phyloP scores from a whole-genome alignment of 2,888 invertebrate genomes.

The Leptopilina myrica region DNA sequence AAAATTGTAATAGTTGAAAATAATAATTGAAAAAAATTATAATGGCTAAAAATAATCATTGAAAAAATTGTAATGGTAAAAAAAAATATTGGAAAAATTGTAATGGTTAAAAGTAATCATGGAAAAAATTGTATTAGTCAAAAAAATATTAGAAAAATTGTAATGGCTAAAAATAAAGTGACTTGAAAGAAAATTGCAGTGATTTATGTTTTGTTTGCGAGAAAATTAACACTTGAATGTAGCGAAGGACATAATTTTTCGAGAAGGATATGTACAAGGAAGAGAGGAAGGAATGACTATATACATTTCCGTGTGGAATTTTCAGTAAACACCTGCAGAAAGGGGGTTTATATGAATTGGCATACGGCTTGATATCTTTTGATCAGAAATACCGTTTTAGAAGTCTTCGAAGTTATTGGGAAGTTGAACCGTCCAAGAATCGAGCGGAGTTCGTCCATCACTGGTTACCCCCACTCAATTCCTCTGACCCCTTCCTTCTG shows the following conservation, averaged over 20 bases:
- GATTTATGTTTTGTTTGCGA: not conserved
- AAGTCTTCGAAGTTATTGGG: constrained; percentile 63
- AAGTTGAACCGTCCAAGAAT: constrained; percentile 60
- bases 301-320: constrained; percentile 34
- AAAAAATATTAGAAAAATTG: too few relatives aligned
- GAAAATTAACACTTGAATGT: not conserved
- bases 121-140: too few relatives aligned
- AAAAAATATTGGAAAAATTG: too few relatives aligned
- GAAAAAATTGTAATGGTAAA: too few relatives aligned
- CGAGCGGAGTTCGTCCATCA: constrained; percentile 70
- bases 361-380: constrained; percentile 43
- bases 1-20: too few relatives aligned
- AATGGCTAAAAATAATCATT: too few relatives aligned
- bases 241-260: constrained; percentile 15
- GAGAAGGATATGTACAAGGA: not conserved
- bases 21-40: too few relatives aligned
- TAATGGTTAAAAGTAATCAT: too few relatives aligned
- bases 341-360: constrained; percentile 12
- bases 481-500: constrained; percentile 62
- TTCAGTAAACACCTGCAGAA: constrained; percentile 18
- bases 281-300: not conserved
- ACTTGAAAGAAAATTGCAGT: too few relatives aligned
- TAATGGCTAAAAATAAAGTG: too few relatives aligned
- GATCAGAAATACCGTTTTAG: constrained; percentile 56
- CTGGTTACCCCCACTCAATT: constrained; percentile 61